These are phyloP conservation scores for Spizella passerina DNA, from an alignment of 2,797 vertebrate species.

Conservation along the genomic window DNA sequence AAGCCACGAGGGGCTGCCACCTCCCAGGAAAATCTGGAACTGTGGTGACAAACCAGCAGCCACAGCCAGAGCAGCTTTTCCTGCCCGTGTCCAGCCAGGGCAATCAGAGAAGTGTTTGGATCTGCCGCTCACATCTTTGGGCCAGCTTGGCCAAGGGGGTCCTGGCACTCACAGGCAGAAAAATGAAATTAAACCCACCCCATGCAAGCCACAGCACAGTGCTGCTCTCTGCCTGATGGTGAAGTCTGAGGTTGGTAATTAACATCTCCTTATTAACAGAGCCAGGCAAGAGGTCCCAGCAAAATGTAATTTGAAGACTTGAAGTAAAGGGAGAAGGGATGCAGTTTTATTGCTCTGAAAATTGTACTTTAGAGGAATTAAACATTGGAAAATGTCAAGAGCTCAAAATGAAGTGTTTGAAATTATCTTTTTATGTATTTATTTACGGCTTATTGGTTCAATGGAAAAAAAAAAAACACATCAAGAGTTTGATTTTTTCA, in stretches of 20 bases:
- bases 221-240: not conserved
- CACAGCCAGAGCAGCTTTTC: not conserved
- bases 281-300: not conserved
- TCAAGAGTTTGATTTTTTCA: not conserved
- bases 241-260: not conserved
- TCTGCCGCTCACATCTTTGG: not conserved
- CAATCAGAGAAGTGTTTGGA: not conserved
- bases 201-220: not conserved
- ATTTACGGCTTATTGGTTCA: not conserved
- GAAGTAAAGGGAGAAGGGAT: not conserved
- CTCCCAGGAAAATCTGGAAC: not conserved
- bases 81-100: rapidly evolving
- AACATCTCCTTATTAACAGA: not conserved
- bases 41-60: not conserved
- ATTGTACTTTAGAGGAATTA: not conserved
- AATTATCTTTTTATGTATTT: conserved; percentile 35
- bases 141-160: not conserved
- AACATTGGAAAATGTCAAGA: not conserved
- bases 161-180: not conserved
- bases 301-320: not conserved
- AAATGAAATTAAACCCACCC: not conserved
- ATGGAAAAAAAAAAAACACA: not conserved
- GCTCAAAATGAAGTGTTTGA: not conserved
- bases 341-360: not conserved
- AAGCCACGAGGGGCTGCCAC: not conserved